Conservation (phyloP, 2,888 invertebrate genomes). For the Eupeodes latifasciatus region DNA sequence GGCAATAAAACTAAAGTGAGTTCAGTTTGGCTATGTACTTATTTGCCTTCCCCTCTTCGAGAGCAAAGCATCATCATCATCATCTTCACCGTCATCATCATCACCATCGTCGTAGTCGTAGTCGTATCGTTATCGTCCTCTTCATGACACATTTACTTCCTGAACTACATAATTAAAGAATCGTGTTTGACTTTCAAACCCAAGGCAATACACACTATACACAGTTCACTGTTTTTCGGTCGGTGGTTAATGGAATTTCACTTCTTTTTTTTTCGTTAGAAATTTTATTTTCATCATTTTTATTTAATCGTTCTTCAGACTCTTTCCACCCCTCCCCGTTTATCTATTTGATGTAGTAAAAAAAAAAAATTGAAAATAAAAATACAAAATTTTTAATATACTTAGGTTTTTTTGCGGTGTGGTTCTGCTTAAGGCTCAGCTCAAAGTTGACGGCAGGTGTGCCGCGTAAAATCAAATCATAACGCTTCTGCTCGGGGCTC, state of each 20-base stretch:
- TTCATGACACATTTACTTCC: constrained; percentile 46
- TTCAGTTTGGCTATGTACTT: constrained; percentile 43
- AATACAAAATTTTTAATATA: constrained; percentile 41
- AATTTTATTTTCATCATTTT: neutral
- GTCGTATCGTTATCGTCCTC: neutral
- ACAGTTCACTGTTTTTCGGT: constrained; percentile 37
- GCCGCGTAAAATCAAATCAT: constrained; percentile 49
- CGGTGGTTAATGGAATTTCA: constrained; percentile 25
- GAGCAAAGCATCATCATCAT: constrained; percentile 1
- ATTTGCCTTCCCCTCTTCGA: constrained; percentile 10
- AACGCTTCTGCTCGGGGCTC: constrained; percentile 13
- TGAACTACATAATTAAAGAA: constrained; percentile 67
- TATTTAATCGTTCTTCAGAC: constrained; percentile 6
- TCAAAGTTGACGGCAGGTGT: constrained; percentile 36
- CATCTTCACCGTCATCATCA: constrained; percentile 1
- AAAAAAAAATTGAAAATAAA: neutral
- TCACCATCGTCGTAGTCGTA: neutral
- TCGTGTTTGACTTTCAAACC: constrained; percentile 64
- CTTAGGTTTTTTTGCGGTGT: constrained; percentile 9
- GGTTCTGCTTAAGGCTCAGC: too few relatives aligned
- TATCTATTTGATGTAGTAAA: constrained; percentile 12
- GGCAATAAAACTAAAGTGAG: constrained; percentile 58
- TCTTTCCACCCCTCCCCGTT: neutral
- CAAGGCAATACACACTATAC: constrained; percentile 36
- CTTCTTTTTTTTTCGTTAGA: neutral